Conservation (phyloP, 2,113 vertebrate genomes). For the Toxostoma redivivum region DNA sequence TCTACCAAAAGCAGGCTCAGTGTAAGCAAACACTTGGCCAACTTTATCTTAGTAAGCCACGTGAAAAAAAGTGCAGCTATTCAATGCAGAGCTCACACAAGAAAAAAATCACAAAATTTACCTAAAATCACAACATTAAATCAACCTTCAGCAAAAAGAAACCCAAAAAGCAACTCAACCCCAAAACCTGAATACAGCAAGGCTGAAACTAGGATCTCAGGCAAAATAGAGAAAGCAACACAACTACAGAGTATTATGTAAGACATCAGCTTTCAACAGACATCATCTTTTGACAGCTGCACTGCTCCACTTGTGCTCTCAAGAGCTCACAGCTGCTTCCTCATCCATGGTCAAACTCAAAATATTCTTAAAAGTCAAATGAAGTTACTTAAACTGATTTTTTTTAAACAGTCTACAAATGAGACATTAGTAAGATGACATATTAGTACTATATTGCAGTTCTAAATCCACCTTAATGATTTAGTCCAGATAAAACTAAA, state of each 20-base stretch:
- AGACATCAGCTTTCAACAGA: background rate
- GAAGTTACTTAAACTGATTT: background rate
- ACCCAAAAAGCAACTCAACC: fast-evolving
- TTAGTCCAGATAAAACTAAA: background rate
- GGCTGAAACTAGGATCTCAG: background rate
- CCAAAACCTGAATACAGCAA: background rate
- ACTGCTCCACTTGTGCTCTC: background rate
- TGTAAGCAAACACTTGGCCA: background rate
- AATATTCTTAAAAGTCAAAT: background rate
- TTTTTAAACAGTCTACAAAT: background rate
- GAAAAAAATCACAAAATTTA: background rate
- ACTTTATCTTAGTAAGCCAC: background rate
- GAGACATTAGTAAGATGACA: background rate
- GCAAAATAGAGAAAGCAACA: background rate
- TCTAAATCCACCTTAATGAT: background rate
- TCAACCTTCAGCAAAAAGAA: background rate
- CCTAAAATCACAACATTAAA: background rate
- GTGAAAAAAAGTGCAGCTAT: background rate
- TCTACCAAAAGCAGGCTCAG: background rate
- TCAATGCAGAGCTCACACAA: background rate
- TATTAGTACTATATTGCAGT: background rate
- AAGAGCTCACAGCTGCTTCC: background rate
- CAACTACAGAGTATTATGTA: background rate
- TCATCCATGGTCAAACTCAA: background rate
- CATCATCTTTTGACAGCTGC: background rate